These are phyloP conservation scores for Carassius auratus DNA, from an alignment of 2,113 vertebrate species.

Conservation along the genomic window DNA sequence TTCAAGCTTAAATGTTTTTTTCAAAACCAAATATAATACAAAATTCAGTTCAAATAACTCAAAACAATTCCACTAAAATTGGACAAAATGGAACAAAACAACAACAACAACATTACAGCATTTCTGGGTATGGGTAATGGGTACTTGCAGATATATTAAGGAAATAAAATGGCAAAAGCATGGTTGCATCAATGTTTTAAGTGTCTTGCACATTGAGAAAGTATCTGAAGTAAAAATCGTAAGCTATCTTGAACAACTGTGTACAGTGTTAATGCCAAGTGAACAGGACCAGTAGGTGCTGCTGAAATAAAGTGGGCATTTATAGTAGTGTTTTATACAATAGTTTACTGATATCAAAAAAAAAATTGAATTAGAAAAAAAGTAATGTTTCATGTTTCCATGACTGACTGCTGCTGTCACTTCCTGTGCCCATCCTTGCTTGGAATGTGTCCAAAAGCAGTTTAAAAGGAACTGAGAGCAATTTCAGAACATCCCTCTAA, in stretches of 20 bases:
- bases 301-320: not conserved
- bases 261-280: not conserved
- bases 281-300: not conserved
- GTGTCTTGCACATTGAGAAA: not conserved
- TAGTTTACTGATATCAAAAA: not conserved
- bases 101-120: not conserved
- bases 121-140: not conserved
- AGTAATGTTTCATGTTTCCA: not conserved
- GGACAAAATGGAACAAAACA: not conserved
- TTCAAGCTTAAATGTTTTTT: conserved; percentile 7
- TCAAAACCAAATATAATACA: not conserved
- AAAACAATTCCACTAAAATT: conserved; percentile 12
- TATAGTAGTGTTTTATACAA: not conserved
- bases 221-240: not conserved
- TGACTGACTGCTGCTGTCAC: not conserved
- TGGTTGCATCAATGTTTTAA: not conserved
- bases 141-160: not conserved
- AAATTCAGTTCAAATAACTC: not conserved
- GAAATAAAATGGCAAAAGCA: not conserved
- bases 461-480: conserved; percentile 4
- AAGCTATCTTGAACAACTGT: not conserved
- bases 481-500: not conserved
- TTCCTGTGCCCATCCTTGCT: not conserved
- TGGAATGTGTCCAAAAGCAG: not conserved
- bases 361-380: not conserved